phyloP scores from a whole-genome alignment of 2,113 vertebrate species.

The Jacana jacana region DNA sequence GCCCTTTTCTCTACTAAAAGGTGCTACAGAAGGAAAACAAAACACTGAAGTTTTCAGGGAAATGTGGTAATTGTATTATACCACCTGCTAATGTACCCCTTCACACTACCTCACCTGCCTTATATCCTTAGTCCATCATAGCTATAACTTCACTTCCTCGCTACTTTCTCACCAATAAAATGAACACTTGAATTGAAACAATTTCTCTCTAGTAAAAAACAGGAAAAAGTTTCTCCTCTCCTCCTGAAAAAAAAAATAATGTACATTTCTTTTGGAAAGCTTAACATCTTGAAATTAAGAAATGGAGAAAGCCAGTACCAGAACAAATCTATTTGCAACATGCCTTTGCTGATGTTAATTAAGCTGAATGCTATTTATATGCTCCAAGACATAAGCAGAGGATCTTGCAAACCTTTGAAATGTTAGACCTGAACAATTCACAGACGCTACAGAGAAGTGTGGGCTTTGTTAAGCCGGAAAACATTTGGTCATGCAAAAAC shows the following conservation, averaged over 20 bases:
- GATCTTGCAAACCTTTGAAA: conserved; percentile 25
- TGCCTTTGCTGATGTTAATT: background rate
- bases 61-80: background rate
- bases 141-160: background rate
- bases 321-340: background rate
- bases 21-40: background rate
- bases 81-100: background rate
- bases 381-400: background rate
- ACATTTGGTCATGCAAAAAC: conserved; percentile 2
- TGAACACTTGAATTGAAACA: background rate
- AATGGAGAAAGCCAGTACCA: background rate
- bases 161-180: background rate
- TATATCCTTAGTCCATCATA: background rate
- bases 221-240: background rate
- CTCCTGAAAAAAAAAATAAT: background rate
- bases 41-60: background rate
- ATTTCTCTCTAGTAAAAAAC: background rate
- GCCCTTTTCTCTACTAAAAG: background rate
- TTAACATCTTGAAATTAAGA: conserved; percentile 10
- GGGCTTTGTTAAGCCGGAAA: conserved; percentile 6
- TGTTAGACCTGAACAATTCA: background rate
- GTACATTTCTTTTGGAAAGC: background rate
- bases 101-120: background rate
- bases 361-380: background rate
- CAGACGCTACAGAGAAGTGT: background rate